Evolutionary conservation across 2,113 vertebrate species (phyloP), one percentile per base, ranked within the genome.

Genomic region (Zosterops japonicus): DNA sequence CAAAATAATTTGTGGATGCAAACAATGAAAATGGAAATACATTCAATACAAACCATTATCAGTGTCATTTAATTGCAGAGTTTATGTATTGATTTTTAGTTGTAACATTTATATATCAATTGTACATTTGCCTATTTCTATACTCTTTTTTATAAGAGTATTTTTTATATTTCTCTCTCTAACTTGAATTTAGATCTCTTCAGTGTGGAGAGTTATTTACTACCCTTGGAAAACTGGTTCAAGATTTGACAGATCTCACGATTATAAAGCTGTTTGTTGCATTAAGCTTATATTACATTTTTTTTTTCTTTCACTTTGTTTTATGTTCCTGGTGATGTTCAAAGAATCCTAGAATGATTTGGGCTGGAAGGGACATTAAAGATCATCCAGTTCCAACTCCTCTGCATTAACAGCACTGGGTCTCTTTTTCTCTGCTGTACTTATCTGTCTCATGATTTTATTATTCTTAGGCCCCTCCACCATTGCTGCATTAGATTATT

Each of bases 41-140:
- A 12, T 81, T 59, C 11, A 60, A 28, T 82, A 55, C 55, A 82
- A 70, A 53, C 8, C 21, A 12, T 39, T 59, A n/a, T 31, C 5
- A 14, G 12, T 11, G 4, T 41, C 6, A 28, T 65, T 71, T 20
- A 35, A 36, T 10, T 70, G 22, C 11, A 42, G 33, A 19, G 12
- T 50, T 85, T 42, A 28, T 27, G 12, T 52, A 67, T 29, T 0
- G 0, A 47, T 17, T 67, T 64, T 56, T 28, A 44, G 21, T 8
- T 55, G 22, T 36, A 35, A 47, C 17, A 14, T 69, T 85, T 42
- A 23, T 35, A 6, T 16, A 55, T 27, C 0, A 1, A 22, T 15
- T 53, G 7, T 39, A 59, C 0, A 1, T 27, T 56, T 53, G 4
- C 18, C 76, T 76, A 17, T n/a, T 63, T 50, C 71, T 68, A 42